These are phyloP conservation scores for Todiramphus chloris DNA, from an alignment of 2,113 vertebrate species.

Conservation along the genomic window DNA sequence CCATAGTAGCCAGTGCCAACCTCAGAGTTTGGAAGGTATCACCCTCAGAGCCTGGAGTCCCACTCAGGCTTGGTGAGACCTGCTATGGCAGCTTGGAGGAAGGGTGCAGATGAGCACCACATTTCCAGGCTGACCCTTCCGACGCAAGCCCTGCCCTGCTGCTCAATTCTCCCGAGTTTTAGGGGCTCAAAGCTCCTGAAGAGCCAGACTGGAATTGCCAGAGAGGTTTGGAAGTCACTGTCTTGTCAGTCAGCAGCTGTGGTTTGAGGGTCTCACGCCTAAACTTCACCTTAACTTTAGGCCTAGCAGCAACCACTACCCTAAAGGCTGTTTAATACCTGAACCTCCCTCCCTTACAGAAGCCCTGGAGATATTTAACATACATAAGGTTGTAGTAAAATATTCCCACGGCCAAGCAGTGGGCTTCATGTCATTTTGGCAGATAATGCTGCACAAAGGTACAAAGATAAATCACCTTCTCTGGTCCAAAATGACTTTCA, in stretches of 20 bases:
- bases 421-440: not conserved
- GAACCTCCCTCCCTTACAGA: not conserved
- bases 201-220: not conserved
- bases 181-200: not conserved
- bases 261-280: not conserved
- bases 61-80: not conserved
- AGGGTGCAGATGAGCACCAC: not conserved
- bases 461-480: not conserved
- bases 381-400: not conserved
- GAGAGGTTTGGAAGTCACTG: not conserved
- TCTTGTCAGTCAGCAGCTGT: not conserved
- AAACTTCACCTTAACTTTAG: not conserved
- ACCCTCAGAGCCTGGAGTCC: not conserved
- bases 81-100: not conserved
- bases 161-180: not conserved
- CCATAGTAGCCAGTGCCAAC: not conserved
- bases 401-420: not conserved
- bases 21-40: not conserved
- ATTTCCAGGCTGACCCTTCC: not conserved
- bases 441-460: no score
- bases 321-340: not conserved
- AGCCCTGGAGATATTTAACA: not conserved
- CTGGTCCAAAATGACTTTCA: not conserved
- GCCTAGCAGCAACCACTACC: not conserved
- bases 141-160: not conserved